Percentiles rank a stretch among this genome's conserved stretches.
These are phyloP conservation scores for Mesorhabditis belari DNA, from an alignment of 2,888 invertebrate species.

Conservation along the genomic window DNA sequence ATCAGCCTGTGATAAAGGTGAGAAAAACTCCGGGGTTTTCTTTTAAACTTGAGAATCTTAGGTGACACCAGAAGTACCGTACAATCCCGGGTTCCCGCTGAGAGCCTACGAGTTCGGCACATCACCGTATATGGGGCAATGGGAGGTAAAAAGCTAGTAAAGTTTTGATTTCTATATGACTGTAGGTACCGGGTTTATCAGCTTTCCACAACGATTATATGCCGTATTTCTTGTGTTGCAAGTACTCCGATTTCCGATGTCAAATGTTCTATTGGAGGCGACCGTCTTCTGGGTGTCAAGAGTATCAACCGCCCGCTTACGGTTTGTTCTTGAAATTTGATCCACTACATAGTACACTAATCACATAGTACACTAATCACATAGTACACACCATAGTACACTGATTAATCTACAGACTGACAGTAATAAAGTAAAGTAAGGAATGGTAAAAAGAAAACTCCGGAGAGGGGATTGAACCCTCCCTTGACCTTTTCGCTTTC, in stretches of 20 bases:
- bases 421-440: not conserved
- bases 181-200: slow-evolving; percentile 75
- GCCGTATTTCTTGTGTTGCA: slow-evolving; percentile 86
- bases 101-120: slow-evolving; percentile 72
- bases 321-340: no score
- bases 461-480: no score
- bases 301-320: slow-evolving; percentile 84
- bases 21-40: not conserved
- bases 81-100: slow-evolving; percentile 51
- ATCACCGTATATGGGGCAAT: slow-evolving; percentile 86
- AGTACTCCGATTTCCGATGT: slow-evolving; percentile 90
- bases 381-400: no score
- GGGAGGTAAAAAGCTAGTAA: slow-evolving; percentile 64
- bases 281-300: slow-evolving; percentile 87
- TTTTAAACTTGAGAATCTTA: slow-evolving; percentile 16
- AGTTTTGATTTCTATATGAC: not conserved
- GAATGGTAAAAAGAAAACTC: slow-evolving; percentile 1
- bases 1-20: slow-evolving; percentile 66
- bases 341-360: no score
- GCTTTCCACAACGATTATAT: slow-evolving; percentile 93
- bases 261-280: slow-evolving; percentile 81
- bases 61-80: slow-evolving; percentile 35
- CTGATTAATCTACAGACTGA: no score
- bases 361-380: no score
- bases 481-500: no score